Evolutionary conservation across 2,888 invertebrate species (phyloP), one percentile per base, ranked within the genome.

Genomic region (Beris chalybata): DNA sequence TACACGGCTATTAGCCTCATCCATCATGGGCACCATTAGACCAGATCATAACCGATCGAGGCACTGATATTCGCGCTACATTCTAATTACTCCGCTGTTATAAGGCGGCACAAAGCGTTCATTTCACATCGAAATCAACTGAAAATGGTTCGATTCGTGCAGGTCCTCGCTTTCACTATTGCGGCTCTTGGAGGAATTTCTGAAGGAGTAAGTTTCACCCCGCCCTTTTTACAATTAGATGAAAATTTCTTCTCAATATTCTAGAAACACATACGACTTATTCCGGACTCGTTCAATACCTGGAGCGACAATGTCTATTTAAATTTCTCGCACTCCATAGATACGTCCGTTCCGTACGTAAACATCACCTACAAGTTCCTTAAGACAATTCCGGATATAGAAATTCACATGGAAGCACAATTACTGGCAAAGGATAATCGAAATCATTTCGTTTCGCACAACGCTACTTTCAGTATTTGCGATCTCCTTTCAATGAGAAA

Each of bases 231-330:
- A 38, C 9, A 1, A 12, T 64, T 7, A 5, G 11, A 32, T 57
- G 7, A n/a, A 31, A 29, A 29, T 15, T 52, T 53, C 11, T 59
- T 66, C 53, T 53, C 5, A 29, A 13, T 4, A 44, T 55, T 58
- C 3, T 50, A 79, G 79, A 78, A 77, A 78, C 73, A 77, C 64
- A 70, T 79, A 70, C 74, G 78, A 3, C 77, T 79, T 43, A 76
- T 75, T 67, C 74, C 78, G 38, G 77, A 76, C 44, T 75, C 76
- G 0, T 70, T 74, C 3, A 75, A 75, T 13, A n/a, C 75, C 0
- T 79, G 79, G 79, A 76, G 75, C 66, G 78, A 79, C 30, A 76
- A 77, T 32, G 74, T 74, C 52, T 67, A 73, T 52, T 53, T 77
- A 1, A 73, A 73, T 31, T 78, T 76, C 66, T 72, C 72, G 30